These are phyloP conservation scores for Polydrusus pterygomalis DNA, from an alignment of 2,888 invertebrate genomes.

Conservation along the genomic window DNA sequence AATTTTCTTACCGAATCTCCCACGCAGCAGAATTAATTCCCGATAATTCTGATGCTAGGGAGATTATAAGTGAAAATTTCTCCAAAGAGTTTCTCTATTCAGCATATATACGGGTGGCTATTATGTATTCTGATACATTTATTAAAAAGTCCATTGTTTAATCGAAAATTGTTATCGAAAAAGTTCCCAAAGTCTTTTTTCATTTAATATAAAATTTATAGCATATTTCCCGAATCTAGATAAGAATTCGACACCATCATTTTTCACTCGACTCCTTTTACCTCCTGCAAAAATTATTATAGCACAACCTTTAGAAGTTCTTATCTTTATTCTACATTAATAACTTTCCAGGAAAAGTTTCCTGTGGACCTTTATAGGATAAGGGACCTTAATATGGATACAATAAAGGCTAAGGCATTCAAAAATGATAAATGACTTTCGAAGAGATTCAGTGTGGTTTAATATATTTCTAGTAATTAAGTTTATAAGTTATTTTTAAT, in stretches of 20 bases:
- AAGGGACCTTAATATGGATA: constrained; percentile 17
- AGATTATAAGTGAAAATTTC: too few species aligned
- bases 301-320: constrained; percentile 8
- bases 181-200: neutral
- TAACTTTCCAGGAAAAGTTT: constrained; percentile 22
- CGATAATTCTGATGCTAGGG: too few species aligned
- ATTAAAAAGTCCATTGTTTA: too few species aligned
- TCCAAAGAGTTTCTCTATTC: too few species aligned
- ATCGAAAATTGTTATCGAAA: neutral
- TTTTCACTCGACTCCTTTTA: constrained; percentile 8
- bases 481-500: too few species aligned
- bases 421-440: constrained; percentile 19
- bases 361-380: constrained; percentile 10
- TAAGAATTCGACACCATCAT: constrained; percentile 2
- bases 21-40: too few species aligned
- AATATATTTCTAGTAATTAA: too few species aligned
- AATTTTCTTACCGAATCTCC: too few species aligned
- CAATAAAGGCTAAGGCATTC: constrained; percentile 8
- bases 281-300: constrained; percentile 2
- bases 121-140: too few species aligned
- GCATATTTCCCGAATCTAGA: neutral
- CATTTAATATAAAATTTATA: neutral
- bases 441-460: neutral
- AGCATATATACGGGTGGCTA: too few species aligned
- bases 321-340: constrained; percentile 30